phyloP scores from a whole-genome alignment of 2,113 vertebrate genomes.

The Protobothrops mucrosquamatus region DNA sequence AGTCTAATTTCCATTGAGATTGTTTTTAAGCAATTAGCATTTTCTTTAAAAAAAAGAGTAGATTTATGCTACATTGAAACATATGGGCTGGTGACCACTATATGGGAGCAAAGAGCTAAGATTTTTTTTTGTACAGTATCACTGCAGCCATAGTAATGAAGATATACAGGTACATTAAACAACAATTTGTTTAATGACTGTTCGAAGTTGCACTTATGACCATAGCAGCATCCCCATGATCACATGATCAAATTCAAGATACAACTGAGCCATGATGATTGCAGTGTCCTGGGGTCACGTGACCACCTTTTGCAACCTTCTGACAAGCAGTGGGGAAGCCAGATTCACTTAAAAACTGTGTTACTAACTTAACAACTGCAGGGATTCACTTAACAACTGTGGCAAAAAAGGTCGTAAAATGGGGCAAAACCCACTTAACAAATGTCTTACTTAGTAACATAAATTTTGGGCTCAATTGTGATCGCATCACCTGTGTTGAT shows the following conservation, averaged over 20 bases:
- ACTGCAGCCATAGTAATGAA: not conserved
- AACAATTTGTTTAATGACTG: not conserved
- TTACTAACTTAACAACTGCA: not conserved
- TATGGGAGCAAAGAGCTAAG: not conserved
- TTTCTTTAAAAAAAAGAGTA: not conserved
- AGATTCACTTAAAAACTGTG: not conserved
- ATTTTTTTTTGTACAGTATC: not conserved
- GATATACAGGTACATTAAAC: not conserved
- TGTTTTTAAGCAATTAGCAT: not conserved
- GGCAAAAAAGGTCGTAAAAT: not conserved
- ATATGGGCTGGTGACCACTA: not conserved
- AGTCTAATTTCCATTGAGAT: not conserved
- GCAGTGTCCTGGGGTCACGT: not conserved
- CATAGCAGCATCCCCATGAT: not conserved
- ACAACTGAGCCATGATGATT: not conserved
- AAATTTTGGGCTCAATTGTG: not conserved
- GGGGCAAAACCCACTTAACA: not conserved
- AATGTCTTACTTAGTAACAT: not conserved
- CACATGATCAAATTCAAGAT: not conserved
- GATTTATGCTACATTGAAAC: not conserved
- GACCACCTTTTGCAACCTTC: not conserved
- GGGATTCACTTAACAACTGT: not conserved
- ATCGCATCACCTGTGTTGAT: not conserved
- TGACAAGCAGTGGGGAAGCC: not conserved
- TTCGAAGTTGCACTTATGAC: not conserved